Percentiles rank a stretch among this genome's conserved stretches.
Conservation (phyloP, 2,888 invertebrate genomes). For the Marasmarcha lunaedactyla region DNA sequence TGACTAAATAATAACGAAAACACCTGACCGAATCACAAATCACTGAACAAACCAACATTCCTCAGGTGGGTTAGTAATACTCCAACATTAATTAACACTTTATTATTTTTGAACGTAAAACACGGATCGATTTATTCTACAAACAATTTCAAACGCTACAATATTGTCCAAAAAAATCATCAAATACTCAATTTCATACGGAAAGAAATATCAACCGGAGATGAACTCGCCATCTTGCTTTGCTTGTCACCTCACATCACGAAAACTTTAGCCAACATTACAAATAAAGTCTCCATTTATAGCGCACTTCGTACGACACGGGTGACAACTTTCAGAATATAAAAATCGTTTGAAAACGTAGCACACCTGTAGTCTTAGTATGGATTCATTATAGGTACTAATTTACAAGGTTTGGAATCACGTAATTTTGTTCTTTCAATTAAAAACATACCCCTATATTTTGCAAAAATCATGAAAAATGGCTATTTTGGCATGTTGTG, state of each 20-base stretch:
- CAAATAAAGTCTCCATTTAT: constrained; percentile 20
- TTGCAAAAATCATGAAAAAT: too few species aligned
- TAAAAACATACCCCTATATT: too few species aligned
- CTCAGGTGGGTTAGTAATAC: constrained; percentile 73
- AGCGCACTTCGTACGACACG: constrained; percentile 26
- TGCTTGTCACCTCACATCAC: constrained; percentile 56
- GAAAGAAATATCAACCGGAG: constrained; percentile 60
- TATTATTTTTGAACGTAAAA: constrained; percentile 35
- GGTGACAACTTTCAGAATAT: constrained; percentile 27
- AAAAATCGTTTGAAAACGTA: constrained; percentile 7
- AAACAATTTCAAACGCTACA: too few species aligned
- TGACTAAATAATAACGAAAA: constrained; percentile 53
- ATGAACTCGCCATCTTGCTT: constrained; percentile 71
- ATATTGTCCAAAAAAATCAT: constrained; percentile 46
- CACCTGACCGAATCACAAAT: constrained; percentile 73
- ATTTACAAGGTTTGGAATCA: too few species aligned
- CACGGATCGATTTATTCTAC: constrained; percentile 27
- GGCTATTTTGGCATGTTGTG: too few species aligned
- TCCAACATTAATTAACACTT: constrained; percentile 23
- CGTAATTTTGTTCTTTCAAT: too few species aligned
- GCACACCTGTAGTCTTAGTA: constrained; percentile 7
- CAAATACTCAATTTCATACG: constrained; percentile 51
- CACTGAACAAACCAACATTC: constrained; percentile 74
- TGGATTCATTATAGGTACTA: neutral
- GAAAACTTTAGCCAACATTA: constrained; percentile 41